Conservation (phyloP, 2,797 vertebrate species). For the Chrosomus eos region DNA sequence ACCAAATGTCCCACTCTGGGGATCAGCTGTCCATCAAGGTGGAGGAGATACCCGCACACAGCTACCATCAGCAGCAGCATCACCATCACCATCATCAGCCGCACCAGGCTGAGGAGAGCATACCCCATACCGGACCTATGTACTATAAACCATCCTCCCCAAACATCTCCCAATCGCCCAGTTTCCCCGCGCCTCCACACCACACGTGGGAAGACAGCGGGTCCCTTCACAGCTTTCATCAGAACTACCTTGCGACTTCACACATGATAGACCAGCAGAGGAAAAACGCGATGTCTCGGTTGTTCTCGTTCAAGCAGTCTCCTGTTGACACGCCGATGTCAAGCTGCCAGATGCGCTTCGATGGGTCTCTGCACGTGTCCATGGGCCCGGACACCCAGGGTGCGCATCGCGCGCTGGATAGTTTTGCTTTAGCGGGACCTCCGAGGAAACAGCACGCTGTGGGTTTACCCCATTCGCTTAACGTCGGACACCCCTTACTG, state of each 20-base stretch:
- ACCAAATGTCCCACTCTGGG: slow-evolving; percentile 90
- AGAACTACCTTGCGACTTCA: slow-evolving; percentile 89
- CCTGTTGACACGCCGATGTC: slow-evolving; percentile 84
- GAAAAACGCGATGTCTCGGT: slow-evolving; percentile 88
- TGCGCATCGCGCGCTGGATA: slow-evolving; percentile 82
- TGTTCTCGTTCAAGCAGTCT: slow-evolving; percentile 93
- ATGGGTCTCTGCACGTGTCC: slow-evolving; percentile 86
- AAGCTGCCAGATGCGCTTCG: slow-evolving; percentile 92
- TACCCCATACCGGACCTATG: slow-evolving; percentile 84
- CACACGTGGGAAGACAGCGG: slow-evolving; percentile 91
- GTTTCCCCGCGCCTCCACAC: slow-evolving; percentile 84
- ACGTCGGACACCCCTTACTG: slow-evolving; percentile 87
- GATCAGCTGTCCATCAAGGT: slow-evolving; percentile 92
- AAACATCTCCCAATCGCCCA: slow-evolving; percentile 77
- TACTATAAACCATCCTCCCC: slow-evolving; percentile 92
- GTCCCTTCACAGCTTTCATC: slow-evolving; percentile 89
- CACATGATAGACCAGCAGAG: slow-evolving; percentile 86
- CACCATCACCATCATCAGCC: slow-evolving; percentile 79
- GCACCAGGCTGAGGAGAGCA: slow-evolving; percentile 87
- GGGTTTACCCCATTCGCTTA: slow-evolving; percentile 86
- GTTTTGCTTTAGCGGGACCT: slow-evolving; percentile 80
- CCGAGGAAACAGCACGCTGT: slow-evolving; percentile 84
- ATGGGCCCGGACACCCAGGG: slow-evolving; percentile 83
- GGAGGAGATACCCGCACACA: slow-evolving; percentile 90
- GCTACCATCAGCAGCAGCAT: slow-evolving; percentile 83